Conservation (phyloP, 2,888 invertebrate genomes). For the Drosophila mercatorum region DNA sequence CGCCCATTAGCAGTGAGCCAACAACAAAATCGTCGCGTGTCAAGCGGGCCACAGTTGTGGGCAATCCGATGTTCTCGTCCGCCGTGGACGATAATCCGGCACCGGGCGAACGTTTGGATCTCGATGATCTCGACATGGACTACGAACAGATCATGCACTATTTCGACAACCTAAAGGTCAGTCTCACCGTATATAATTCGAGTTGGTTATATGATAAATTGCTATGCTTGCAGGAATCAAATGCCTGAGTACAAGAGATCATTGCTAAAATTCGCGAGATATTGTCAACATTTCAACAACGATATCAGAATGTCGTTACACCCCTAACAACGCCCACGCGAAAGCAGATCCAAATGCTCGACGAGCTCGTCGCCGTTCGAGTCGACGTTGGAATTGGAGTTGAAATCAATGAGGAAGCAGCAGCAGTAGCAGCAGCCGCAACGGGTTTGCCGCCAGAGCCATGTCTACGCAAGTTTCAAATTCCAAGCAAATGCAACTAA, state of each 20-base stretch:
- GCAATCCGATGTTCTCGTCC: conserved; percentile 93
- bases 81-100: conserved; percentile 85
- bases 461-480: conserved; percentile 20
- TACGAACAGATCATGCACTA: conserved; percentile 99
- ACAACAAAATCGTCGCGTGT: conserved; percentile 85
- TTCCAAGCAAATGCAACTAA: conserved; percentile 45
- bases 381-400: conserved; percentile 21
- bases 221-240: conserved; percentile 88
- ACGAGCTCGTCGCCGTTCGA: conserved; percentile 56
- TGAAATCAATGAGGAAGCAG: not conserved
- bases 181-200: not conserved
- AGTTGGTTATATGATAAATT: not conserved
- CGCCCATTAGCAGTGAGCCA: conserved; percentile 62
- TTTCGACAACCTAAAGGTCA: conserved; percentile 98
- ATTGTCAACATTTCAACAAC: conserved; percentile 88
- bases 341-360: conserved; percentile 69
- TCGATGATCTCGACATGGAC: conserved; percentile 96
- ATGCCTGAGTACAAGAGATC: conserved; percentile 95
- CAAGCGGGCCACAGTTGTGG: conserved; percentile 93
- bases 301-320: conserved; percentile 86
- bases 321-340: conserved; percentile 83
- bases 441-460: conserved; percentile 6
- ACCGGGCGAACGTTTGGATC: conserved; percentile 88
- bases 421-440: not conserved
- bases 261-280: conserved; percentile 93